Percentiles rank a stretch among this genome's conserved stretches.
Conservation (phyloP, 92 coral and sea anemone genomes). For the Porites rus region DNA sequence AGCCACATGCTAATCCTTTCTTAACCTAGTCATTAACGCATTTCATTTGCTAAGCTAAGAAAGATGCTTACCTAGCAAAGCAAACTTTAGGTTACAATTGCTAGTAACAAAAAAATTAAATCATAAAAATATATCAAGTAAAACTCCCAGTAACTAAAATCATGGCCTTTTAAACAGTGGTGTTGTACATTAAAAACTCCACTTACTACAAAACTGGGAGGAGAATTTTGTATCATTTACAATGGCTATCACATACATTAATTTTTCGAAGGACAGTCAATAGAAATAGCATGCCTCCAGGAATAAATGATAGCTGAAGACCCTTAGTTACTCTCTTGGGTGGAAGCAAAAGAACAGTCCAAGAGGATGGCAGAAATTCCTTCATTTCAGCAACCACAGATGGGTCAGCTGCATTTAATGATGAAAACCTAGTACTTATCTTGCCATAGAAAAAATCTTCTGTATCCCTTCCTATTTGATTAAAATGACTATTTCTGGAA, state of each 20-base stretch:
- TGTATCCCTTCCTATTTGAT: background rate
- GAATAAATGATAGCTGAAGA: background rate
- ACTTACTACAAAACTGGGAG: constrained; percentile 13
- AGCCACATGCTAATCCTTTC: no score
- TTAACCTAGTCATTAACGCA: no score
- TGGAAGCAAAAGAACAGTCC: constrained; percentile 21
- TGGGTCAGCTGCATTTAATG: background rate
- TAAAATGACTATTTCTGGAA: background rate
- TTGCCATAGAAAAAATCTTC: constrained; percentile 5
- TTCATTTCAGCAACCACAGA: constrained; percentile 1
- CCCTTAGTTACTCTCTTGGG: constrained; percentile 13
- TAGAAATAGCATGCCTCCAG: constrained; percentile 8
- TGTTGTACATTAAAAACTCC: no score
- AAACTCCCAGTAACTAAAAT: no score
- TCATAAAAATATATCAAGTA: no score
- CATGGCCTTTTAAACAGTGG: no score
- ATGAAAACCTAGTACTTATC: background rate
- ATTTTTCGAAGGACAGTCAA: constrained; percentile 25
- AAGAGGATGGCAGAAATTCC: background rate
- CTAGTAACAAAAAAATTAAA: no score
- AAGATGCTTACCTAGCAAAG: no score
- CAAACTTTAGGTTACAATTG: no score
- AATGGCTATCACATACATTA: constrained; percentile 47
- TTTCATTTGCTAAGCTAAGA: no score
- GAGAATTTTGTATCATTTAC: constrained; percentile 52